Evolutionary conservation across 2,888 invertebrate species (phyloP).

Genomic region (Andrena bucephala): DNA sequence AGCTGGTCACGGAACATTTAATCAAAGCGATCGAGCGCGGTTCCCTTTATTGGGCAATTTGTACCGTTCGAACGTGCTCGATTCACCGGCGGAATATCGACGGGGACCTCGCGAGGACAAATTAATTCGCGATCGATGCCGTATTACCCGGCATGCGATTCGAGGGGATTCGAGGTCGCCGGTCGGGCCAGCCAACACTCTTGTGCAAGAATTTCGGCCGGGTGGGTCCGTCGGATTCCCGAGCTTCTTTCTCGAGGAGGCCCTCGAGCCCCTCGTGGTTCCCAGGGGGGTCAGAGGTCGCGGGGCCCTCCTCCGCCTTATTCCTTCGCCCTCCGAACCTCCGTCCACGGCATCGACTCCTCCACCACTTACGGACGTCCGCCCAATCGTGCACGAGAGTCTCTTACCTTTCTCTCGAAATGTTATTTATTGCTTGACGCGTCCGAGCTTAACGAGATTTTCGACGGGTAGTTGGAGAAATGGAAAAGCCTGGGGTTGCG

Average conservation of each 20-base stretch:
- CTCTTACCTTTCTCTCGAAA: slow-evolving; percentile 27
- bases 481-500: background rate
- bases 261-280: slow-evolving; percentile 70
- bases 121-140: slow-evolving; percentile 59
- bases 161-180: slow-evolving; percentile 23
- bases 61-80: background rate
- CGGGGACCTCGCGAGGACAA: slow-evolving; percentile 34
- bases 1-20: slow-evolving; percentile 27
- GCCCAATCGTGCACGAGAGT: slow-evolving; percentile 43
- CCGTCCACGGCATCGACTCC: slow-evolving; percentile 42
- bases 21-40: background rate
- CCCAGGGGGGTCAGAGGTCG: slow-evolving; percentile 81
- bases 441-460: slow-evolving; percentile 42
- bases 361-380: slow-evolving; percentile 59
- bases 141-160: slow-evolving; percentile 38
- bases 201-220: slow-evolving; percentile 67
- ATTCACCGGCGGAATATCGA: slow-evolving; percentile 11
- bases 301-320: slow-evolving; percentile 73
- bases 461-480: background rate
- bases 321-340: slow-evolving; percentile 55
- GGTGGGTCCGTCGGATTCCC: slow-evolving; percentile 74
- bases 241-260: slow-evolving; percentile 67
- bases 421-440: slow-evolving; percentile 49
- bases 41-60: slow-evolving; percentile 8
- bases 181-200: slow-evolving; percentile 26